phyloP scores from a whole-genome alignment of 2,797 vertebrate genomes.

The Setipinna tenuifilis region DNA sequence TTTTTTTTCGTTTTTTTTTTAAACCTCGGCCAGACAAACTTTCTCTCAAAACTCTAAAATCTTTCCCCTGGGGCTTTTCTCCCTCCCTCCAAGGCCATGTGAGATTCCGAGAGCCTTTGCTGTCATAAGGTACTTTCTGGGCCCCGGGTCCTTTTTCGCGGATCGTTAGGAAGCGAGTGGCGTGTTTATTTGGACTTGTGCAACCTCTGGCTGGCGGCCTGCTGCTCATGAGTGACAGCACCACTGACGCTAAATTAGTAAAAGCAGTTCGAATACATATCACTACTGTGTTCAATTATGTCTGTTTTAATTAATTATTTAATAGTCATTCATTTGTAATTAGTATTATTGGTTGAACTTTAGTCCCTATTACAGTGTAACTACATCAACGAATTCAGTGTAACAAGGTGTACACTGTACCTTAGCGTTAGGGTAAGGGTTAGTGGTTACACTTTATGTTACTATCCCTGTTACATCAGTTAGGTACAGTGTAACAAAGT shows the following conservation, averaged over 20 bases:
- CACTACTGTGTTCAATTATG: no score
- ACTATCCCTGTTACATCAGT: no score
- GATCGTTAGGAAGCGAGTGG: background rate
- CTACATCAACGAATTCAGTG: no score
- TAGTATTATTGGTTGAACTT: background rate
- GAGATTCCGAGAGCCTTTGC: background rate
- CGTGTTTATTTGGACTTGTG: background rate
- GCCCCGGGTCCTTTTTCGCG: background rate
- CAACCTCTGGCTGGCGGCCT: background rate
- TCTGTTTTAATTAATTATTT: no score
- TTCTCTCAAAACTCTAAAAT: background rate
- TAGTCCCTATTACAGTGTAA: no score
- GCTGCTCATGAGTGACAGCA: background rate
- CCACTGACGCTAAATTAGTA: background rate
- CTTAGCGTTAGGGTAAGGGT: no score
- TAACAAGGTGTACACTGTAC: no score
- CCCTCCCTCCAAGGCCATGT: background rate
- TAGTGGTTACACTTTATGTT: no score
- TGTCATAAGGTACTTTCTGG: background rate
- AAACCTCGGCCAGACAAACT: constrained; percentile 7
- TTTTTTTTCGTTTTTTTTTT: constrained; percentile 1
- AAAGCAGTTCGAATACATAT: background rate
- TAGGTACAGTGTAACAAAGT: no score
- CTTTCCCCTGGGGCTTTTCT: background rate
- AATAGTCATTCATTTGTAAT: no score